Evolutionary conservation across 2,888 invertebrate genomes (phyloP).

Genomic region (Mellilla xanthometata): DNA sequence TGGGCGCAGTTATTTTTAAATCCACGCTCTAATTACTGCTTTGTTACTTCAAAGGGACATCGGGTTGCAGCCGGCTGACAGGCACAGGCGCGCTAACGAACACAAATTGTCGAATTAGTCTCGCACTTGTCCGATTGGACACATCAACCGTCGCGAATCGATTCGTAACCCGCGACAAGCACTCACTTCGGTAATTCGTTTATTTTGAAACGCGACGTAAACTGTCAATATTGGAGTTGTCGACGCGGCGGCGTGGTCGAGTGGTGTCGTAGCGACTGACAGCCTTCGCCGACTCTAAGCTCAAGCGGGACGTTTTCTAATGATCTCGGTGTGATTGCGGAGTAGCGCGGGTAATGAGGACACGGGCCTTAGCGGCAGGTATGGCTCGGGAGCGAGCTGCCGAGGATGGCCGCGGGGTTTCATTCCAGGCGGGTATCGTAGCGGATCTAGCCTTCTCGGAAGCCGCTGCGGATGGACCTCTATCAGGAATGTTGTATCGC

Average conservation of each 20-base stretch:
- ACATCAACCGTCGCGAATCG: conserved; percentile 54
- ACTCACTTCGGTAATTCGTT: conserved; percentile 44
- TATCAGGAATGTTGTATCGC: conserved; percentile 46
- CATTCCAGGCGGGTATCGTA: conserved; percentile 40
- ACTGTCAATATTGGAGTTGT: conserved; percentile 43
- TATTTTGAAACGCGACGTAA: conserved; percentile 36
- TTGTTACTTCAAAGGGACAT: conserved; percentile 51
- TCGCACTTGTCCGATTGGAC: conserved; percentile 45
- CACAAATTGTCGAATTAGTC: conserved; percentile 61
- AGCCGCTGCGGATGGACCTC: conserved; percentile 56
- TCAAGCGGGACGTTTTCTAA: conserved; percentile 63
- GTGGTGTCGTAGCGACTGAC: conserved; percentile 71
- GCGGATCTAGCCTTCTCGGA: conserved; percentile 68
- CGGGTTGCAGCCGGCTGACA: conserved; percentile 47
- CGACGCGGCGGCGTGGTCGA: conserved; percentile 62
- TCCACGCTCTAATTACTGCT: conserved; percentile 55
- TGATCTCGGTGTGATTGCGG: conserved; percentile 68
- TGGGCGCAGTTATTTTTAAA: conserved; percentile 50
- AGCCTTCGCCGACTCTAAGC: conserved; percentile 49
- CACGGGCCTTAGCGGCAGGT: conserved; percentile 60
- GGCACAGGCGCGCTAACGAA: conserved; percentile 48
- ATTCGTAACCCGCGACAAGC: conserved; percentile 44
- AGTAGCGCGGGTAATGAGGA: conserved; percentile 66
- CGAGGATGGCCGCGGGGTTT: conserved; percentile 41
- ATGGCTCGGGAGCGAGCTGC: conserved; percentile 38